These are phyloP conservation scores for Gandaritis pyraliata DNA, from an alignment of 2,888 invertebrate species.

Conservation along the genomic window DNA sequence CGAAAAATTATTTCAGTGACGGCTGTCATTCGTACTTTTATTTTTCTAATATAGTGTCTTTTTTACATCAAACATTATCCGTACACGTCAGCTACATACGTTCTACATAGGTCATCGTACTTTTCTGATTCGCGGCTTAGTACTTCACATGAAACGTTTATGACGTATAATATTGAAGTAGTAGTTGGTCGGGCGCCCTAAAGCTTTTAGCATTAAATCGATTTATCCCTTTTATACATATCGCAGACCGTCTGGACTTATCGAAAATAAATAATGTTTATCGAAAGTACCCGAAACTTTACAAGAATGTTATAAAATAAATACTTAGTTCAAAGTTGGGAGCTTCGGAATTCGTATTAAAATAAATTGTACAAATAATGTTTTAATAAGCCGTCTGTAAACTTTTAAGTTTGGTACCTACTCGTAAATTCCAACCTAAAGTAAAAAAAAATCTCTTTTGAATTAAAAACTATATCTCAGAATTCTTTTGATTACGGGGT, in stretches of 20 bases:
- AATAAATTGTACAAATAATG: neutral
- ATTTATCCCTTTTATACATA: constrained; percentile 42
- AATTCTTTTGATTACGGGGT: too few species aligned
- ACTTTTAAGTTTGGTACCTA: neutral
- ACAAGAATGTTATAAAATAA: constrained; percentile 18
- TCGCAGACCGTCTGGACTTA: constrained; percentile 33
- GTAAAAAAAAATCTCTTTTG: too few species aligned
- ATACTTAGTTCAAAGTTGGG: neutral
- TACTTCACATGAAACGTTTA: too few species aligned
- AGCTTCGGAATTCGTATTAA: neutral
- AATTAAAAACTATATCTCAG: too few species aligned
- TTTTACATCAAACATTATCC: too few species aligned
- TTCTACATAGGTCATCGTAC: too few species aligned
- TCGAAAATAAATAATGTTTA: constrained; percentile 16
- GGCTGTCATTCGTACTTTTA: too few species aligned
- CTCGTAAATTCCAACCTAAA: too few species aligned
- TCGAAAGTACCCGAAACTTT: constrained; percentile 23
- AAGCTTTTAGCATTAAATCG: constrained; percentile 57
- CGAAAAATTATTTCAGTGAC: too few species aligned
- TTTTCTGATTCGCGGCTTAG: too few species aligned
- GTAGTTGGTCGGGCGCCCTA: constrained; percentile 45
- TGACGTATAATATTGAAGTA: constrained; percentile 42
- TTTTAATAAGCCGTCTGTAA: neutral
- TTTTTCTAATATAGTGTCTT: too few species aligned
- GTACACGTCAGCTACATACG: too few species aligned